Base-by-base conservation (phyloP, 2,113 vertebrate genomes). In the Sigmodon hispidus region DNA sequence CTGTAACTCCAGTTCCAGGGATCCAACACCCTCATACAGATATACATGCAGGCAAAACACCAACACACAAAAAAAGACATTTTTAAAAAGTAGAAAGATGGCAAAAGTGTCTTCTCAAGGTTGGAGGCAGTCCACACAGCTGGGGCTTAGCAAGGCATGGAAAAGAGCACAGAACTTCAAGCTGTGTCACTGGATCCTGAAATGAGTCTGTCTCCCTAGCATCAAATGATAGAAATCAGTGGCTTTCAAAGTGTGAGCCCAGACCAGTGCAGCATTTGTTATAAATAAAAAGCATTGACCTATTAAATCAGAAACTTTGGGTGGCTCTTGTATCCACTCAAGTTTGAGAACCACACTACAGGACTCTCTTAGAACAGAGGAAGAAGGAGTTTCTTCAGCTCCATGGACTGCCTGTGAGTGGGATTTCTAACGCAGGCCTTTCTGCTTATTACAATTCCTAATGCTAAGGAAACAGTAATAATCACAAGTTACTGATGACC, bases 351-450 rank as follows among this genome's bases (percentile, higher is more conserved):
- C 36, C 67, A 72, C 31, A 55, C 17, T 69, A 57, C 69, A 76
- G 65, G 59, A 88, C 69, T 52, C 89, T 69, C 26, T 76, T 79
- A 34, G n/a, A 22, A 75, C 4, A 80, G n/a, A 8, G 52, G 85
- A 57, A 65, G 36, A 17, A 81, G 24, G 5, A 16, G 55, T 67
- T 93, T 85, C 85, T 92, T 75, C 80, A 2, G 29, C 45, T 90
- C 73, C 70, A 52, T 65, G 45, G n/a, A 92, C 5, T 26, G 65
- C 16, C 43, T 89, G 10, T 67, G 52, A 45, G 26, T 73, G 24
- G 67, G 9, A 88, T 91, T 97, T 96, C 93, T 93, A 91, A 87
- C 24, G 72, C 69, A 5, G 0, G 11, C 65, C 93, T 95, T 94
- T 79, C 69, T 61, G 34, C 80, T 96, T 76, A 31, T 43, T 50